phyloP scores from a whole-genome alignment of 2,888 invertebrate genomes.

The Lepidonotus clava region DNA sequence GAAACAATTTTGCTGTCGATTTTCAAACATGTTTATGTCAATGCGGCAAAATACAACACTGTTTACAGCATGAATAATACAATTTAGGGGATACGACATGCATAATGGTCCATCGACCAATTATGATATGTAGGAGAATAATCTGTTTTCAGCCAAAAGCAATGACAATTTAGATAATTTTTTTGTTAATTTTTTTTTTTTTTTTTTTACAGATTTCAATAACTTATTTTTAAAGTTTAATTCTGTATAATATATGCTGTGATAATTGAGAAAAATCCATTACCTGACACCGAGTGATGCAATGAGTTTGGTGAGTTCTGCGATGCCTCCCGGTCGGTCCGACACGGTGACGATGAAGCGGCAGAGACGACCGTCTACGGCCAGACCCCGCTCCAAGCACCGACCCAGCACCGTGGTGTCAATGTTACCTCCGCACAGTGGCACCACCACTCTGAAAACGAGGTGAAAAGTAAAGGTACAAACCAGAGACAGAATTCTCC shows the following conservation, averaged over 20 bases:
- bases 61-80: not conserved
- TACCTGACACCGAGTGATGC: slow-evolving; percentile 87
- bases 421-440: slow-evolving; percentile 92
- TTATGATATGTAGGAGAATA: too few species aligned
- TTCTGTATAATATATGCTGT: too few species aligned
- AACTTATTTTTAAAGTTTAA: too few species aligned
- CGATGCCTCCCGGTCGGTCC: slow-evolving; percentile 93
- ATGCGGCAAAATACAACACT: not conserved
- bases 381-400: slow-evolving; percentile 92
- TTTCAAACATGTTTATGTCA: not conserved
- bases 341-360: slow-evolving; percentile 85
- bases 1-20: not conserved
- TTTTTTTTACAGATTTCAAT: too few species aligned
- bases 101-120: too few species aligned
- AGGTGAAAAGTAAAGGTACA: too few species aligned
- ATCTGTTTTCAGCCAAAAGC: too few species aligned
- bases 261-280: too few species aligned
- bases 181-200: not conserved
- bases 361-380: slow-evolving; percentile 88
- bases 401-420: slow-evolving; percentile 94
- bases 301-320: slow-evolving; percentile 89
- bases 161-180: too few species aligned
- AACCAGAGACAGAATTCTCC: too few species aligned
- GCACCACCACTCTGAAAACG: slow-evolving; percentile 89
- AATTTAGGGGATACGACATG: not conserved